Evolutionary conservation across 1,140 invertebrate genomes (phyloP).

Genomic region (Bombus picipes): DNA sequence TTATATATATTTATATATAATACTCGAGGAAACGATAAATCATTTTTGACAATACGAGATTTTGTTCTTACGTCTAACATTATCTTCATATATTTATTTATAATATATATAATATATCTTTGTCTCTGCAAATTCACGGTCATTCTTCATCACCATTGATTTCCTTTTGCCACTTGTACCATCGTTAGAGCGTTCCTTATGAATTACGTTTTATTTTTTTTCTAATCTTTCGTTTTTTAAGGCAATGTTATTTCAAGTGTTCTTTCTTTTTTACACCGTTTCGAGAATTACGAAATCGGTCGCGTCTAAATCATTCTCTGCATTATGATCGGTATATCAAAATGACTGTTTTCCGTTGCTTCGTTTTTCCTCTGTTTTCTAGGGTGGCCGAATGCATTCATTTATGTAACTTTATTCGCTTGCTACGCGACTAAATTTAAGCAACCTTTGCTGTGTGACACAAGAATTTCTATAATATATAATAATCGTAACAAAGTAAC

Average conservation of each 20-base stretch:
- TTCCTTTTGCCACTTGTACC: slow-evolving; percentile 48
- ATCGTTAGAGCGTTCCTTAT: slow-evolving; percentile 44
- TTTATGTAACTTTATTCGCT: background rate
- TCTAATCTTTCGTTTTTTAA: slow-evolving; percentile 51
- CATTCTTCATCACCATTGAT: slow-evolving; percentile 45
- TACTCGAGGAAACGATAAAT: slow-evolving; percentile 34
- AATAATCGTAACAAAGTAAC: slow-evolving; percentile 7
- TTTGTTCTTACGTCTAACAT: slow-evolving; percentile 40
- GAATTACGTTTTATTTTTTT: slow-evolving; percentile 15
- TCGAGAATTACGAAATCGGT: background rate
- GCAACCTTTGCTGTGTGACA: background rate
- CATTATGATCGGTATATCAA: background rate
- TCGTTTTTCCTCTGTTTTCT: too few relatives aligned
- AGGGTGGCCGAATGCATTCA: background rate
- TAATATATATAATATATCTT: slow-evolving; percentile 31
- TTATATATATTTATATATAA: slow-evolving; percentile 17
- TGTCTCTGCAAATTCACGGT: slow-evolving; percentile 33
- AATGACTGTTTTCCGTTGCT: background rate
- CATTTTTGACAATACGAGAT: slow-evolving; percentile 35
- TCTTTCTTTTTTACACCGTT: background rate
- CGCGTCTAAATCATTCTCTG: background rate
- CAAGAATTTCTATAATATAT: background rate
- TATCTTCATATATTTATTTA: slow-evolving; percentile 31
- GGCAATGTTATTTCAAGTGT: slow-evolving; percentile 42
- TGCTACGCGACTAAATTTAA: slow-evolving; percentile 5